Evolutionary conservation across 2,888 invertebrate genomes (phyloP).

Genomic region (Uloborus plumipes): DNA sequence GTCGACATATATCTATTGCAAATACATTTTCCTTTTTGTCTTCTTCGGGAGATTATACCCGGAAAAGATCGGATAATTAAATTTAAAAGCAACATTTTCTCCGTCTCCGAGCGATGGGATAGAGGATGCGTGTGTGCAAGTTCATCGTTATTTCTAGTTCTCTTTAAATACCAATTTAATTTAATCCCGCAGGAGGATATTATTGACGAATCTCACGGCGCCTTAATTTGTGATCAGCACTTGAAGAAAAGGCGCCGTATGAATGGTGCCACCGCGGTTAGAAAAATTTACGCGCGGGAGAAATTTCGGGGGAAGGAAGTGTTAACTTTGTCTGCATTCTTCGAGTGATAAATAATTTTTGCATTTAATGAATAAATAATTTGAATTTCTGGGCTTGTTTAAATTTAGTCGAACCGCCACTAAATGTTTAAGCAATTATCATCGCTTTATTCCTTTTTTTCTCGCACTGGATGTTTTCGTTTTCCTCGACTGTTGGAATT

Average conservation of each 20-base stretch:
- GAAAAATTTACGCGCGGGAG: conserved; percentile 34
- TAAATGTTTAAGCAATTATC: conserved; percentile 63
- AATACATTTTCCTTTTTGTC: conserved; percentile 1
- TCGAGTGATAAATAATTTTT: conserved; percentile 63
- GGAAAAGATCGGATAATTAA: conserved; percentile 59
- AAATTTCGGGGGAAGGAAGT: conserved; percentile 23
- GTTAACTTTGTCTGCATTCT: conserved; percentile 61
- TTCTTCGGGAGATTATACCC: conserved; percentile 20
- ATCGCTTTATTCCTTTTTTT: conserved; percentile 9
- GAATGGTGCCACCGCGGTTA: conserved; percentile 46
- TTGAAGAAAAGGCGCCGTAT: conserved; percentile 54
- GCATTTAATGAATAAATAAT: conserved; percentile 65
- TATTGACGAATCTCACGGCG: conserved; percentile 50
- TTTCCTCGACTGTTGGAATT: conserved; percentile 12
- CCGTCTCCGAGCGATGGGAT: conserved; percentile 13
- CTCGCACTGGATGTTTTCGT: conserved; percentile 22
- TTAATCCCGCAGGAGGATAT: conserved; percentile 48
- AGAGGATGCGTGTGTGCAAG: no score
- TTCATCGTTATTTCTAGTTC: no score
- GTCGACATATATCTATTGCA: no score
- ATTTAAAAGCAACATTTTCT: conserved; percentile 51
- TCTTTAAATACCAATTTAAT: conserved; percentile 64
- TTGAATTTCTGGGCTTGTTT: conserved; percentile 54
- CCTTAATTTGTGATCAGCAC: conserved; percentile 59
- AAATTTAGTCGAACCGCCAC: conserved; percentile 50